These are phyloP conservation scores for Eumaeus atala DNA, from an alignment of 1,140 invertebrate species.

Conservation along the genomic window DNA sequence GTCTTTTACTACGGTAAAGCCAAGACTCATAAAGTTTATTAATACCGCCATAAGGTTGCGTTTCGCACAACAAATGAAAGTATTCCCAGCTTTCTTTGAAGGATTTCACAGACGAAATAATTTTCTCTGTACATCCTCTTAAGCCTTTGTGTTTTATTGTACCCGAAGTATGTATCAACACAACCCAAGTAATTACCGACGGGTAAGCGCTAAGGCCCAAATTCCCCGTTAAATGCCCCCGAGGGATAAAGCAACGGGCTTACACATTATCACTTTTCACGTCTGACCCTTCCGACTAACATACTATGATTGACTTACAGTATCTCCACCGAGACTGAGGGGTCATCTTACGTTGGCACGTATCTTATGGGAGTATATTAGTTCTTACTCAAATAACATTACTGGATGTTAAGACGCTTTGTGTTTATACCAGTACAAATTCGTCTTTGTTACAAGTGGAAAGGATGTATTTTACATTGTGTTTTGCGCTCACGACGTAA, in stretches of 20 bases:
- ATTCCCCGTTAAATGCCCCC: slow-evolving; percentile 60
- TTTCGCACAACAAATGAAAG: background rate
- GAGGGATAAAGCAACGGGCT: slow-evolving; percentile 40
- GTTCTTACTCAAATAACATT: slow-evolving; percentile 36
- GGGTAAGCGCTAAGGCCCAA: slow-evolving; percentile 60
- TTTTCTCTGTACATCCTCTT: slow-evolving; percentile 29
- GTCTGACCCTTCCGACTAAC: slow-evolving; percentile 35
- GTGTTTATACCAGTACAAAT: slow-evolving; percentile 22
- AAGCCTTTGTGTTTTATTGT: slow-evolving; percentile 38
- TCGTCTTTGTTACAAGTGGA: slow-evolving; percentile 23
- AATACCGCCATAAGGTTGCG: too few relatives aligned
- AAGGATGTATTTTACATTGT: slow-evolving; percentile 26
- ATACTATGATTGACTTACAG: slow-evolving; percentile 21
- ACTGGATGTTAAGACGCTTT: slow-evolving; percentile 26
- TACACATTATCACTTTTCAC: slow-evolving; percentile 57
- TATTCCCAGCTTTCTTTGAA: slow-evolving; percentile 21
- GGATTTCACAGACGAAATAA: slow-evolving; percentile 36
- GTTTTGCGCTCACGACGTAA: slow-evolving; percentile 25
- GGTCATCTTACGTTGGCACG: slow-evolving; percentile 36
- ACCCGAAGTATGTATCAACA: slow-evolving; percentile 44
- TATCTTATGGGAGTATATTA: slow-evolving; percentile 32
- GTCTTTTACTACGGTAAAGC: too few relatives aligned
- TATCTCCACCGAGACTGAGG: slow-evolving; percentile 21
- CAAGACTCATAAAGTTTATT: too few relatives aligned
- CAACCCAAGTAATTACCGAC: slow-evolving; percentile 57